Evolutionary conservation across 1,140 invertebrate genomes (phyloP).

Genomic region (Sarcophaga peregrina): DNA sequence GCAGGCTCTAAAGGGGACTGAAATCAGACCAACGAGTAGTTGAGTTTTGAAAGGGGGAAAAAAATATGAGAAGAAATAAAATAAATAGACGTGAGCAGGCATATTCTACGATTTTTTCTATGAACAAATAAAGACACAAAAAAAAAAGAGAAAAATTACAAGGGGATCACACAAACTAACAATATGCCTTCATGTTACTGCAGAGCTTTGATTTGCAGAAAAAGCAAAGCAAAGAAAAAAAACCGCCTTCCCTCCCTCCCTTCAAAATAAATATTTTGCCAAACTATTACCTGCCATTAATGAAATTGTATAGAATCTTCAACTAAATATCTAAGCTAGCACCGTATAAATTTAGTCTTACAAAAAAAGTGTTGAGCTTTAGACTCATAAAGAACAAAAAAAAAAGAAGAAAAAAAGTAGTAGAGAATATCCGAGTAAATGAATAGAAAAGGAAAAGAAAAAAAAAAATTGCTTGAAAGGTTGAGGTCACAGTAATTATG

Average conservation of each 20-base stretch:
- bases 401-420: neutral
- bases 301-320: neutral
- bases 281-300: conserved; percentile 17
- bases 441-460: neutral
- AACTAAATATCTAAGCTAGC: neutral
- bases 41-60: neutral
- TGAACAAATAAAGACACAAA: neutral
- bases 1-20: neutral
- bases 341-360: neutral
- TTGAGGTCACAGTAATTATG: conserved; percentile 11
- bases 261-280: neutral
- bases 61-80: neutral
- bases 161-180: neutral
- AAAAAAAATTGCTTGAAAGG: neutral
- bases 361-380: neutral
- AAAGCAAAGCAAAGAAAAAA: neutral
- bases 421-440: too few species aligned
- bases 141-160: neutral
- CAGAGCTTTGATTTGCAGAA: neutral
- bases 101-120: neutral
- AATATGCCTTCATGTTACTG: neutral
- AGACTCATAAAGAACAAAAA: neutral
- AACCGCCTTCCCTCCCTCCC: neutral
- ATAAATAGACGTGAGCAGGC: conserved; percentile 39
- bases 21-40: conserved; percentile 31